phyloP scores from a whole-genome alignment of 1,140 invertebrate species.

The Bursaphelenchus mucronatus region DNA sequence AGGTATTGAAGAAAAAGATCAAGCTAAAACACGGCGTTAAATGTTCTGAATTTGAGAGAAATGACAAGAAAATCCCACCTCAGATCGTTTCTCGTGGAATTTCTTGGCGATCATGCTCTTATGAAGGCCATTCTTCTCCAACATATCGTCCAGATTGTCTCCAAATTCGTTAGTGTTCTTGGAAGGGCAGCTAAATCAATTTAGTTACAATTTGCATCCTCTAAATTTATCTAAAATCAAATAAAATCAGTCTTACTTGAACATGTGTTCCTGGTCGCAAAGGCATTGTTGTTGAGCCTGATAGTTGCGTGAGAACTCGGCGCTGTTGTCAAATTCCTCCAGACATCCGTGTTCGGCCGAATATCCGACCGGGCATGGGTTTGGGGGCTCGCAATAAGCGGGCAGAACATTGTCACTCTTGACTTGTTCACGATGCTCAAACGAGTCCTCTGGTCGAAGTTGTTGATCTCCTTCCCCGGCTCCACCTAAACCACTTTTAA shows the following conservation, averaged over 20 bases:
- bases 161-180: slow-evolving; percentile 61
- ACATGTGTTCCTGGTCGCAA: slow-evolving; percentile 98
- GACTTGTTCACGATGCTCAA: slow-evolving; percentile 68
- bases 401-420: slow-evolving; percentile 87
- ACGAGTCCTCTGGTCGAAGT: slow-evolving; percentile 67
- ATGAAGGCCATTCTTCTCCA: slow-evolving; percentile 62
- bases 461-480: slow-evolving; percentile 72
- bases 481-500: slow-evolving; percentile 66
- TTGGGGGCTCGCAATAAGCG: slow-evolving; percentile 96
- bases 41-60: slow-evolving; percentile 17
- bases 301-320: slow-evolving; percentile 86
- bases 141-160: slow-evolving; percentile 62
- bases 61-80: slow-evolving; percentile 25
- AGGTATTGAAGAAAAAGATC: background rate
- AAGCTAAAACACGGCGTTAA: background rate
- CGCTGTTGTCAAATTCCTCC: slow-evolving; percentile 86
- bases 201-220: slow-evolving; percentile 4
- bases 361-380: slow-evolving; percentile 78
- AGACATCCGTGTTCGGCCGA: slow-evolving; percentile 79
- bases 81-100: slow-evolving; percentile 68
- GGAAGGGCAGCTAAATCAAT: slow-evolving; percentile 41
- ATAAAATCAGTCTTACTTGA: slow-evolving; percentile 65
- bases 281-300: slow-evolving; percentile 89
- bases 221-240: slow-evolving; percentile 27
- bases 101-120: slow-evolving; percentile 77